These are phyloP conservation scores for Neopelma chrysocephalum DNA, from an alignment of 2,797 vertebrate genomes.

Conservation along the genomic window DNA sequence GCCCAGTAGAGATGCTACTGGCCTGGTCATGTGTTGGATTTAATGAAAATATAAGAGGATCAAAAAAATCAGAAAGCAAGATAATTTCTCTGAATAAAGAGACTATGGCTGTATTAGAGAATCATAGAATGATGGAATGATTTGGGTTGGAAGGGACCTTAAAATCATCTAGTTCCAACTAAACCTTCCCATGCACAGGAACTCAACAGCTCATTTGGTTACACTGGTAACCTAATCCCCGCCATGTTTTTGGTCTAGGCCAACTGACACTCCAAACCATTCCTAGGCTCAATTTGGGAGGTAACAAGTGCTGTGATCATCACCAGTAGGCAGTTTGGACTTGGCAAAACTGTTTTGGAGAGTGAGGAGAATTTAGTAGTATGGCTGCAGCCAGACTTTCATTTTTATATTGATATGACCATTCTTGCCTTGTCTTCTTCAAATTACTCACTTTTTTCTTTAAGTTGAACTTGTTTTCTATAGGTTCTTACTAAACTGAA, in stretches of 20 bases:
- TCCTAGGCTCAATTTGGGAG: neutral
- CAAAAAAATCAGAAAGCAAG: neutral
- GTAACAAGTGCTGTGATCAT: neutral
- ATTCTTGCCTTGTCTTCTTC: neutral
- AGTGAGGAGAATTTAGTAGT: neutral
- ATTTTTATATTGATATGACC: neutral
- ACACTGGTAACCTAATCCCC: neutral
- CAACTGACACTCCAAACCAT: neutral
- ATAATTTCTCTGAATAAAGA: neutral
- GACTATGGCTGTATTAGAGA: neutral
- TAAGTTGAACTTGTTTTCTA: neutral
- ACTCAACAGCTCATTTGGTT: neutral
- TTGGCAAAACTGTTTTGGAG: neutral
- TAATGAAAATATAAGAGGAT: neutral
- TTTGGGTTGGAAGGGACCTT: neutral
- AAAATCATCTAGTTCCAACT: neutral
- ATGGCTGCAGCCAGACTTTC: neutral
- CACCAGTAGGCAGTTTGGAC: neutral
- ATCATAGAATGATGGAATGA: neutral
- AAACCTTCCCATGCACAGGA: neutral
- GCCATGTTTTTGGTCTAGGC: neutral
- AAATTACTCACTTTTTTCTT: neutral
- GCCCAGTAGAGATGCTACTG: neutral
- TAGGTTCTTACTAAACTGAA: neutral
- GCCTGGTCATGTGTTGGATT: neutral